Base-by-base conservation (phyloP, 1,140 invertebrate species). In the Drosophila erecta region DNA sequence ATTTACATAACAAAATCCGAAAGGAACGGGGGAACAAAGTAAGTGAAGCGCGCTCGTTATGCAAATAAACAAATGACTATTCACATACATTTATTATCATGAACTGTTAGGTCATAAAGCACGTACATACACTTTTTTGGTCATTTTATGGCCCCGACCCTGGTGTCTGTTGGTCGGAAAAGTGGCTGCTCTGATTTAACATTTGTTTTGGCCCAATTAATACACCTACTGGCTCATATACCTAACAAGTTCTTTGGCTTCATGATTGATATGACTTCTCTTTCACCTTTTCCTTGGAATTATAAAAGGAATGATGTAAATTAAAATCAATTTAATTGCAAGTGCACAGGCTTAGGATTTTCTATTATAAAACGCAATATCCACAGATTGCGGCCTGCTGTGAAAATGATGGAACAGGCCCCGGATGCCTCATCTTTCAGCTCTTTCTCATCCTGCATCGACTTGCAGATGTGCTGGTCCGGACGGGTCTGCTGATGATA, bases 1-100 rank as follows among this genome's bases (percentile, higher is more conserved):
- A 84, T 85, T 85, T 79, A 17, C 65, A 85, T 79, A 62, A 58
- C 55, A 38, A 66, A 33, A 50, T 33, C 35, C 10, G 2, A 30
- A 50, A 44, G 37, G 33, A 37, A 50, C 10, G 7, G 5, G 38
- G 50, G n/a, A 33, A 33, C n/a, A 3, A 20, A 46, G 70, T 56
- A 64, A 64, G 53, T 74, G 64, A 70, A 41, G 51, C 50, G 37
- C 22, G 60, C 46, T 67, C 59, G 64, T 67, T 67, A 67, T 67
- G 64, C 64, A 67, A 67, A 67, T 67, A 69, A 17, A 70, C 66
- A 49, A 70, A 70, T 70, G 50, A 38, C 30, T 56, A 70, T 56
- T 70, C 66, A 69, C 62, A 47, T 40, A 30, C 24, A 47, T 69
- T 70, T 70, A 70, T 69, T 69, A 56, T 69, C 35, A 70, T 56